These are phyloP conservation scores for Sicus ferrugineus DNA, from an alignment of 2,888 invertebrate genomes.

Conservation along the genomic window DNA sequence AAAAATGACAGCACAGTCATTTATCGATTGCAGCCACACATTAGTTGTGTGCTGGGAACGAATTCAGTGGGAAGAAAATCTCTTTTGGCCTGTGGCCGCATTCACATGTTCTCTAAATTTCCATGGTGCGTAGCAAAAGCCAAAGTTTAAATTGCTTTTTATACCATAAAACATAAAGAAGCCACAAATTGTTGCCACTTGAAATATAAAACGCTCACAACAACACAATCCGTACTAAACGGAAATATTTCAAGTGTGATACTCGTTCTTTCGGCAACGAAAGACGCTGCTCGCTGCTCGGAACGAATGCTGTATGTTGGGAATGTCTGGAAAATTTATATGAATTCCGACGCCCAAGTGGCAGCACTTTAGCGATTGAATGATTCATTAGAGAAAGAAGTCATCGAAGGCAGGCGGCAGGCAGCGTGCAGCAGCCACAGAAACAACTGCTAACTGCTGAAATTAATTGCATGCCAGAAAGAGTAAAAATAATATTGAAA, in stretches of 20 bases:
- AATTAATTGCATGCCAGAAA: slow-evolving; percentile 31
- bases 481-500: neutral
- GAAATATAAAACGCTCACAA: slow-evolving; percentile 45
- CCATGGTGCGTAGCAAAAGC: neutral
- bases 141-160: slow-evolving; percentile 7
- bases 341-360: slow-evolving; percentile 28
- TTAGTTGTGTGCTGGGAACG: no score
- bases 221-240: slow-evolving; percentile 40
- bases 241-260: slow-evolving; percentile 44
- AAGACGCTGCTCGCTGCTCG: neutral
- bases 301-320: neutral
- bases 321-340: slow-evolving; percentile 28
- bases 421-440: slow-evolving; percentile 13
- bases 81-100: neutral
- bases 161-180: slow-evolving; percentile 1
- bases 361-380: slow-evolving; percentile 30
- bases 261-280: neutral
- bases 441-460: slow-evolving; percentile 24
- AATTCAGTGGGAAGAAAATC: no score
- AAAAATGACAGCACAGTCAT: no score
- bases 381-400: slow-evolving; percentile 32
- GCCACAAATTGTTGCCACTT: slow-evolving; percentile 27
- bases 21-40: no score
- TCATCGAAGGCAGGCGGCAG: slow-evolving; percentile 3
- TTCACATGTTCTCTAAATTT: neutral